Evolutionary conservation across 53 echinoderm and acorn worm species (phyloP), one percentile per base, ranked within the genome.

Genomic region (Echinometra lucunter): DNA sequence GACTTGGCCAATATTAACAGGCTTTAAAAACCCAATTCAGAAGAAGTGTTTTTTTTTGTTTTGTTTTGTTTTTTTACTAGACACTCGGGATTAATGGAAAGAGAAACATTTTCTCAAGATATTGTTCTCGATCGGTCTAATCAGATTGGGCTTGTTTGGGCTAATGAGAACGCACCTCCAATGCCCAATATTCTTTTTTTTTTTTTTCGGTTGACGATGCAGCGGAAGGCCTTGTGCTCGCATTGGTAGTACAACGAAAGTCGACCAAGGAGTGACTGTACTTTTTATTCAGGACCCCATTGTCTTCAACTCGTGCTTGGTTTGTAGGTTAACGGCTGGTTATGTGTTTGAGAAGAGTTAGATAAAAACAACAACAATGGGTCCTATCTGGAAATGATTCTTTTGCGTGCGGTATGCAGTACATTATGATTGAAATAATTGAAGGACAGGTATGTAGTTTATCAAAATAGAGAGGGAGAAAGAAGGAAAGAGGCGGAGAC

Each of bases 211-310:
- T 28, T 88, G 53, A 32, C 88, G 88, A 55, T 9, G 30, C 16
- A 55, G 53, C 49, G 88, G 85, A 57, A 88, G 88, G 18, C 57
- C 88, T 88, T 88, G 88, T 11, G 55, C 56, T 88, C n/a, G 30
- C 30, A 32, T 47, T 55, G 57, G 56, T 88, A 56, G 88, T 49
- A 57, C 2, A 88, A 53, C 56, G 88, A 55, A 57, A 88, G 23
- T 88, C 49, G 28, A 88, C 57, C 88, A 60, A 40, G 58, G 45
- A 90, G 57, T 60, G 58, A 57, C 66, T 58, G 40, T 90, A 57
- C 90, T 90, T 57, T 58, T 89, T 88, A 56, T 32, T 89, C 1
- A 15, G 55, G 88, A 28, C n/a, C 17, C 56, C 55, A 88, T 88
- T 88, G 88, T 90, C 90, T 58, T 58, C 90, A 60, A 2, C 37